Base-by-base conservation (phyloP, 2,888 invertebrate species). In the Leucophenga montana region DNA sequence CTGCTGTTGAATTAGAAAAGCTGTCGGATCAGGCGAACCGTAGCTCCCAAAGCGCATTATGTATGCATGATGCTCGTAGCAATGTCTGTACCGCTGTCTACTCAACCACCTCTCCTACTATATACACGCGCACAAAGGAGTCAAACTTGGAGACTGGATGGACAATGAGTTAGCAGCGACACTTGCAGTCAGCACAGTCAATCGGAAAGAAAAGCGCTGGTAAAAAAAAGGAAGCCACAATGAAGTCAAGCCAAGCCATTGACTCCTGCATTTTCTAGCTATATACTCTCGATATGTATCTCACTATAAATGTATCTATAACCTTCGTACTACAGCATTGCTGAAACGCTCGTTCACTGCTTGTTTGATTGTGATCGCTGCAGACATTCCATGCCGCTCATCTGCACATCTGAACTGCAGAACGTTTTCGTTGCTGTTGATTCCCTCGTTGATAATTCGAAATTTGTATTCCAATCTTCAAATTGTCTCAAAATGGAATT, bases 401-500 rank as follows among this genome's bases (percentile, higher is more conserved):
- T 73, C 39, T 14, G 27, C 44, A 44, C 22, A 11, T 33, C 20
- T 39, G 31, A 33, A 18, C 27, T 18, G 22, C 31, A n/a, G n/a
- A 13, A 54, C 65, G 61, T 66, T 62, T 56, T 48, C 73, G 66
- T 74, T 68, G 69, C 59, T 68, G 66, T 54, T 68, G 78, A 76
- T 82, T 85, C 85, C 85, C 82, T 78, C 78, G 84, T 81, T 86
- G 84, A 87, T 85, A 86, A 86, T 85, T 86, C 83, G 79, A 86
- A 88, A 86, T 87, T 87, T 88, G 86, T 87, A 87, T 87, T 86
- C 86, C 88, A 87, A 87, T 87, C 87, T 87, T 86, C 86, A 88
- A 88, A 88, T 87, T 88, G 87, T 87, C 88, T 86, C 86, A 86
- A 87, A 87, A 87, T 86, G 87, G 88, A 87, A 87, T 87, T 88